phyloP scores from a whole-genome alignment of 2,888 invertebrate species.

The Ochropleura plecta region DNA sequence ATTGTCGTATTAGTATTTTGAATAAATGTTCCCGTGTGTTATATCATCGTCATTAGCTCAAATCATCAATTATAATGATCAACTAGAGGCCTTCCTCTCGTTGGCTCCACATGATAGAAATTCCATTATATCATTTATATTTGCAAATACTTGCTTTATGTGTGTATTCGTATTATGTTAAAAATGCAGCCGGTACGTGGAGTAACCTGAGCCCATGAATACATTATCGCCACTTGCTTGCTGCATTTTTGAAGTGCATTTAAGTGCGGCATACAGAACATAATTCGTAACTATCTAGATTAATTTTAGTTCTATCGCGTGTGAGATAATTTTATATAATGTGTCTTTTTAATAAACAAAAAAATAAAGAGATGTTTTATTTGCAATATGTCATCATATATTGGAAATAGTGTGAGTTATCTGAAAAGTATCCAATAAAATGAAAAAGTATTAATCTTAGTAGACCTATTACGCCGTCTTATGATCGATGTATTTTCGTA shows the following conservation, averaged over 20 bases:
- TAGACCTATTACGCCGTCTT: not conserved
- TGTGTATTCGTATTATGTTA: conserved; percentile 66
- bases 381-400: conserved; percentile 19
- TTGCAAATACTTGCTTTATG: conserved; percentile 61
- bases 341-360: conserved; percentile 62
- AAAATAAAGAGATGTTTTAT: conserved; percentile 53
- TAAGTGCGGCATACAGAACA: conserved; percentile 71
- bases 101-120: conserved; percentile 46
- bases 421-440: not conserved
- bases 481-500: not conserved
- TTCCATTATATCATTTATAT: conserved; percentile 53
- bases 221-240: conserved; percentile 61
- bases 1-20: conserved; percentile 50
- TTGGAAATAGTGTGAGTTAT: not conserved
- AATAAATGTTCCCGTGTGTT: conserved; percentile 56
- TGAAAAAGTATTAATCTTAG: not conserved
- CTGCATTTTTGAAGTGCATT: conserved; percentile 79
- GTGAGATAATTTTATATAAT: conserved; percentile 67
- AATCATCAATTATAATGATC: conserved; percentile 29
- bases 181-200: conserved; percentile 69
- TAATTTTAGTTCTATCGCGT: conserved; percentile 69
- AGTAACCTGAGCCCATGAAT: conserved; percentile 40
- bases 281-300: conserved; percentile 63
- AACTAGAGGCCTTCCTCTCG: conserved; percentile 29
- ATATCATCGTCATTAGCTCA: conserved; percentile 39